phyloP scores from a whole-genome alignment of 92 coral and sea anemone species.

The Phenganax stokvisi region DNA sequence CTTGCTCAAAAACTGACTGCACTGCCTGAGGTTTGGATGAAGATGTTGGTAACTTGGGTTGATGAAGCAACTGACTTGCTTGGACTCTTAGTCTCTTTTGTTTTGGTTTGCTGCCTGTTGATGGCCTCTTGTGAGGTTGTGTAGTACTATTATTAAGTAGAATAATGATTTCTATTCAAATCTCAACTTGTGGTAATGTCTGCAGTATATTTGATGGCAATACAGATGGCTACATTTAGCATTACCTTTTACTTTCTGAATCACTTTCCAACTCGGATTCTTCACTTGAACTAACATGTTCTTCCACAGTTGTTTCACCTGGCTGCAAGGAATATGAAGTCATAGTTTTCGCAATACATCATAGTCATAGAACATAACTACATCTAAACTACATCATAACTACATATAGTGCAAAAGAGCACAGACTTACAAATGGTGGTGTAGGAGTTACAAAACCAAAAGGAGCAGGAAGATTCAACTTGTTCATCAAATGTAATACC shows the following conservation, averaged over 20 bases:
- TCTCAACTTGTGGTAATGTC: too few species aligned
- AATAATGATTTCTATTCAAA: too few species aligned
- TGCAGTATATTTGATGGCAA: too few species aligned
- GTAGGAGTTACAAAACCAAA: slow-evolving; percentile 83
- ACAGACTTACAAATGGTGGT: slow-evolving; percentile 76
- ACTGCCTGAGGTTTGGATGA: slow-evolving; percentile 60
- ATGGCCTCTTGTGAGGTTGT: slow-evolving; percentile 39
- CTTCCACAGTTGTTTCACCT: slow-evolving; percentile 38
- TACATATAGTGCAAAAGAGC: neutral
- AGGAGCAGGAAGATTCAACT: slow-evolving; percentile 94
- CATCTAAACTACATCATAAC: neutral
- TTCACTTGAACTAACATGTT: slow-evolving; percentile 63
- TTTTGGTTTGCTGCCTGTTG: slow-evolving; percentile 40
- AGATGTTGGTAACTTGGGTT: slow-evolving; percentile 48
- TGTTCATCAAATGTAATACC: slow-evolving; percentile 97
- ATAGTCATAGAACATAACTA: neutral
- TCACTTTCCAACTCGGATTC: slow-evolving; percentile 97
- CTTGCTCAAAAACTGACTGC: slow-evolving; percentile 81
- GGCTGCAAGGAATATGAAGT: slow-evolving; percentile 36
- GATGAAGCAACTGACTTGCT: slow-evolving; percentile 55
- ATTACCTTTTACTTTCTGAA: slow-evolving; percentile 76
- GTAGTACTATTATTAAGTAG: neutral
- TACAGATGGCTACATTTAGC: neutral
- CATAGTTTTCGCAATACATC: neutral
- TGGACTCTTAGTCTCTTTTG: slow-evolving; percentile 55